Base-by-base conservation (phyloP, 2,113 vertebrate species). In the Baryphthengus martii region DNA sequence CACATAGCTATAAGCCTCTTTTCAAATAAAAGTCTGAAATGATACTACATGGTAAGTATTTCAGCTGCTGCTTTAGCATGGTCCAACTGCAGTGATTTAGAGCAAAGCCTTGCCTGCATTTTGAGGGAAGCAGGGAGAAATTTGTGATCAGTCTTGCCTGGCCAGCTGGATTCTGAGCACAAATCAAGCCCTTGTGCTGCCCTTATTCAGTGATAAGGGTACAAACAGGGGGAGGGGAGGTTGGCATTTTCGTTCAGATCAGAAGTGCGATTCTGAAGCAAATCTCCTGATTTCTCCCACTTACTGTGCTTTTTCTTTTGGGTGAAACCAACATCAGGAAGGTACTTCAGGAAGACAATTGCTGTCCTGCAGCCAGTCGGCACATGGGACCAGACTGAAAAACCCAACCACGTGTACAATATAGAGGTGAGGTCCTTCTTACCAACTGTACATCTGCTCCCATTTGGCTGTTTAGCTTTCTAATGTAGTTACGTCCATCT, bases 341-440 rank as follows among this genome's bases (percentile, higher is more conserved):
- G n/a, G n/a, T n/a, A 13, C 29, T 81, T 25, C 40, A 44, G 55
- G n/a, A 84, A 7, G 12, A n/a, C 3, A 10, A 4, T 58, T 74
- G 26, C 37, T 66, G 52, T 80, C 44, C 37, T 89, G 29, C 68
- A 61, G 33, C 11, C 44, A 17, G 19, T 19, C 1, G 0, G 42
- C n/a, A 53, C 7, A 5, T 11, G 31, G 31, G 39, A 52, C 13
- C 70, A 59, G 35, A 65, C 29, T 35, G 62, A 39, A 70, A 79
- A 80, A 47, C 13, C 21, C 15, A 55, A 28, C 26, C 39, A 9
- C 2, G 1, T 1, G 0, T 33, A 10, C 17, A 12, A 0, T 19
- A 35, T 21, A 11, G 31, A 23, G 5, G 1, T 20, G 61, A 11
- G 19, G 8, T 35, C 70, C 56, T 44, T 3, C 0, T 13, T 37